Evolutionary conservation across 1,140 invertebrate species (phyloP), one percentile per base, ranked within the genome.

Genomic region (Cardiocondyla obscurior): DNA sequence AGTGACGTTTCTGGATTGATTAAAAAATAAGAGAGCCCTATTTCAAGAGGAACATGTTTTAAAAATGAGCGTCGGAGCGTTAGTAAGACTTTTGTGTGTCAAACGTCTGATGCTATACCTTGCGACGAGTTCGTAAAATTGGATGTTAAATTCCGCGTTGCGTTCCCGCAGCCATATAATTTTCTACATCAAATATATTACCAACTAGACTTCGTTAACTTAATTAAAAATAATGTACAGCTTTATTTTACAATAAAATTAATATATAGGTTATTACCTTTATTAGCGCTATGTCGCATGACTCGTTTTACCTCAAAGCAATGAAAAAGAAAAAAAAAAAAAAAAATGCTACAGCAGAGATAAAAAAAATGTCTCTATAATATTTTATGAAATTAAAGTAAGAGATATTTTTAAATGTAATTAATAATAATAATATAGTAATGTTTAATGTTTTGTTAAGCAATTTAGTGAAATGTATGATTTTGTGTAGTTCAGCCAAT

Each of bases 401-500:
- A 44, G 12, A 44, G 3, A 33, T 22, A 4, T 7, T 42, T 22
- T 62, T 39, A 30, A 3, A 30, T 46, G 7, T 1, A 7, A 25
- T 62, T 25, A 33, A 25, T 22, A 22, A 16, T 4, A 22, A 74
- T 25, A 33, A 19, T 60, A 1, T 22, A 33, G 51, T 30, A 65
- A 28, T 16, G 6, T 0, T n/a, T n/a, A n/a, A 5, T 46, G 36
- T 58, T 82, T 73, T 33, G 83, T 72, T 30, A 3, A 33, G 53
- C n/a, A n/a, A n/a, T n/a, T n/a, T n/a, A n/a, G n/a, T n/a, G n/a
- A n/a, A n/a, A 84, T 30, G 4, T 19, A 28, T 82, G 74, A 88
- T 22, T 82, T 83, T 89, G 88, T 86, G 62, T 88, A 95, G 95
- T 95, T 94, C 92, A 94, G 42, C 95, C 95, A 12, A 94, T 94